A percentile compares a stretch with the other conserved stretches of the same genome.
phyloP scores from a whole-genome alignment of 1,140 invertebrate species.

The Hylaeus anthracinus region DNA sequence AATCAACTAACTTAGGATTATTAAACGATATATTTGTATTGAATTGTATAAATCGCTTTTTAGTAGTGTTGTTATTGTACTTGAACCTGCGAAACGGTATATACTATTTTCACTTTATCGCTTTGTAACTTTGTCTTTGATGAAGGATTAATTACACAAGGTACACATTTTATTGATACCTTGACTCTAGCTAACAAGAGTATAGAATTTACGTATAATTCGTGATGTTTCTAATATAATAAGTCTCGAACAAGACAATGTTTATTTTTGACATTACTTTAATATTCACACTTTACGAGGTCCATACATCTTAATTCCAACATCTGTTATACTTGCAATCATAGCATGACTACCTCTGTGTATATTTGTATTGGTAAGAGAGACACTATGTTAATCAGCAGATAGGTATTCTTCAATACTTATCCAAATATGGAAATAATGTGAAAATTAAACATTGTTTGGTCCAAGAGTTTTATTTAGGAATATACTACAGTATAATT shows the following conservation, averaged over 20 bases:
- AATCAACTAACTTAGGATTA: constrained; percentile 12
- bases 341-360: no score
- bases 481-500: not conserved
- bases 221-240: no score
- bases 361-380: no score
- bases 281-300: no score
- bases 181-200: no score
- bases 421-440: not conserved
- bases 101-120: not conserved
- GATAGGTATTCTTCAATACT: not conserved
- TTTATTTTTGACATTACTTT: no score
- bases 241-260: no score
- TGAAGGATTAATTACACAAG: not conserved
- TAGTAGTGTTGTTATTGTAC: not conserved
- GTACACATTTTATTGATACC: not conserved
- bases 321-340: no score
- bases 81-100: not conserved
- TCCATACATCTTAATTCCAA: no score
- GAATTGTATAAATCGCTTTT: not conserved
- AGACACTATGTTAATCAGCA: no score
- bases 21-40: not conserved
- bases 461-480: not conserved
- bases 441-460: not conserved
- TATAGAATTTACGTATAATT: no score
- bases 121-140: not conserved